phyloP scores from a whole-genome alignment of 2,797 vertebrate genomes.

The Silurus lanzhouensis region DNA sequence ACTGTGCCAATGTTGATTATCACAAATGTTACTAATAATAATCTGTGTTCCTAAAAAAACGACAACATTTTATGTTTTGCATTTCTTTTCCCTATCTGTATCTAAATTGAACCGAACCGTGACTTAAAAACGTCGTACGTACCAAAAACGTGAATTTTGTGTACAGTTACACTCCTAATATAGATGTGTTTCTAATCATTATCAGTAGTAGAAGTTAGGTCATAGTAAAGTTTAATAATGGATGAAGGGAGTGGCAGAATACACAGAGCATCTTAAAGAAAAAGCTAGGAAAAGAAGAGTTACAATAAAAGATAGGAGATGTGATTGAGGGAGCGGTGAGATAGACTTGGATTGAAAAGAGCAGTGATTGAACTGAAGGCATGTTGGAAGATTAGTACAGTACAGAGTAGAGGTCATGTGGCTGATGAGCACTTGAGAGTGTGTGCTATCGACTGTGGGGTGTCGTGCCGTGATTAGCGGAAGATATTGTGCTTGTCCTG shows the following conservation, averaged over 20 bases:
- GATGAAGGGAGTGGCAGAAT: not conserved
- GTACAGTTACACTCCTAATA: too few species aligned
- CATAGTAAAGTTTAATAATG: not conserved
- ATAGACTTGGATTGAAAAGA: not conserved
- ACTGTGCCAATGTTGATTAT: too few species aligned
- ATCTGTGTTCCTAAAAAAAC: too few species aligned
- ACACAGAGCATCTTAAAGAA: not conserved
- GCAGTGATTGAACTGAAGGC: constrained; percentile 58
- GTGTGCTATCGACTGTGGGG: constrained; percentile 68
- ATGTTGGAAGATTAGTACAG: constrained; percentile 28
- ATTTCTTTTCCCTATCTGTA: too few species aligned
- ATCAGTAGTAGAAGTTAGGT: too few species aligned
- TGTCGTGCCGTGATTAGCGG: constrained; percentile 75
- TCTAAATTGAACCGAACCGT: too few species aligned
- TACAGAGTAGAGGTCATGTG: constrained; percentile 27
- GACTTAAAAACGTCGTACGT: too few species aligned
- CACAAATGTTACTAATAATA: too few species aligned
- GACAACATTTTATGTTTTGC: too few species aligned
- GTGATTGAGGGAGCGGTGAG: not conserved
- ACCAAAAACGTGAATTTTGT: too few species aligned
- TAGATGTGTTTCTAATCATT: too few species aligned
- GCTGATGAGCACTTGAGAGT: constrained; percentile 46
- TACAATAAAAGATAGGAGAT: not conserved
- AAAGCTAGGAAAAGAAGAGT: too few species aligned
- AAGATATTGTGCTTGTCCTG: constrained; percentile 69